Base-by-base conservation (phyloP, 2,113 vertebrate species). In the Atherinomorus stipes region DNA sequence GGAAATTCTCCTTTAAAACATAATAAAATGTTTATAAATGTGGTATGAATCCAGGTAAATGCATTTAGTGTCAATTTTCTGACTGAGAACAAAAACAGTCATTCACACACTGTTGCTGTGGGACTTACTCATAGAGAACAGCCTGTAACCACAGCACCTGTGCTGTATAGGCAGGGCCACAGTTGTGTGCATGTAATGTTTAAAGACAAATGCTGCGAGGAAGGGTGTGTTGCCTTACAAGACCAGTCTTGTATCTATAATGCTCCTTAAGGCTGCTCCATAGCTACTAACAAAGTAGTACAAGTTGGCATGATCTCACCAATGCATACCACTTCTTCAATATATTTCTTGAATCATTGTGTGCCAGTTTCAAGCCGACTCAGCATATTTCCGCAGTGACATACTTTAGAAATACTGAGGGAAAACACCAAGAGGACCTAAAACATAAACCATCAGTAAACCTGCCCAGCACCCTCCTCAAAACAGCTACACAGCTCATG, bases 191-290 rank as follows among this genome's bases (percentile, higher is more conserved):
- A n/a, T 37, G 40, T 19, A 64, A 54, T 18, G 51, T 45, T 68
- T 31, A 54, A 45, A 57, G 56, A 50, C 44, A 45, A 25, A 18
- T 23, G n/a, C 42, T 63, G 25, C 65, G 19, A 37, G 42, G 44
- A 56, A 23, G 50, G 19, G 7, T 22, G 7, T 21, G 54, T 22
- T 23, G 25, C 47, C 40, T 38, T 64, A 37, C 49, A 52, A 40
- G 71, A 51, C 31, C 37, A 16, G 49, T 64, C 64, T 57, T 74
- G 60, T 52, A 28, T 45, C 47, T 61, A 23, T 68, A 52, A 74
- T 1, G 1, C 22, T 22, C 26, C 19, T 21, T 56, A n/a, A 47
- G 49, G 23, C 31, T 7, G 38, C 53, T 64, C 28, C 44, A 16
- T 22, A 12, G 34, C 49, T 21, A 56, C 56, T 50, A 37, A 60